Conservation (phyloP, 2,888 invertebrate species). For the Acholoe squamosa region DNA sequence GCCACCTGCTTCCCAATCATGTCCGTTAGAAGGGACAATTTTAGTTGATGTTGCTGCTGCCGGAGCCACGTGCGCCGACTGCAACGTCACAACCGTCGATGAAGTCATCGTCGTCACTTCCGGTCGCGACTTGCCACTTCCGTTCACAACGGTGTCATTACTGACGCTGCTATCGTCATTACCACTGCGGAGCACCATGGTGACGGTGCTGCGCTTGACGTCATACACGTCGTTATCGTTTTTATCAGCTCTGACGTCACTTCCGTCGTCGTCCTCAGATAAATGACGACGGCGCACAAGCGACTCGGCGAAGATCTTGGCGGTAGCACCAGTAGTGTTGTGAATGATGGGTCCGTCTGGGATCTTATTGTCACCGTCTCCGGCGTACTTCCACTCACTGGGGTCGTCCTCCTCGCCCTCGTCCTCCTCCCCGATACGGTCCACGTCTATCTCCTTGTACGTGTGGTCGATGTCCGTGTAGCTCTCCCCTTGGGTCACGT, state of each 20-base stretch:
- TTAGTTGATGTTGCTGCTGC: not conserved
- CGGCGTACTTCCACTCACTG: conserved; percentile 59
- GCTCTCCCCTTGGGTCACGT: conserved; percentile 25
- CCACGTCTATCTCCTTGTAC: conserved; percentile 53
- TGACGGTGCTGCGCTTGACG: conserved; percentile 40
- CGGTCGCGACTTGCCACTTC: not conserved
- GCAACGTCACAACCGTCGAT: not conserved
- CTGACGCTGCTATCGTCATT: not conserved
- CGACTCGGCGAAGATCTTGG: not conserved
- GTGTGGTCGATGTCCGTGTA: conserved; percentile 8
- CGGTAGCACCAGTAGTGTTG: conserved; percentile 23
- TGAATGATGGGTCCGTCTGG: conserved; percentile 36
- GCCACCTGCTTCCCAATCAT: not conserved
- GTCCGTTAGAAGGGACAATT: not conserved
- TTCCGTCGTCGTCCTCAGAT: not conserved
- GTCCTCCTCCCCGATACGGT: conserved; percentile 59
- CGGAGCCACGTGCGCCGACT: not conserved
- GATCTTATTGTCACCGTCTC: conserved; percentile 22
- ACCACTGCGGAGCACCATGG: conserved; percentile 1
- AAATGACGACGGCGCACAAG: not conserved
- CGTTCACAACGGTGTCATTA: not conserved
- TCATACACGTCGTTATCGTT: conserved; percentile 13
- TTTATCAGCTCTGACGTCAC: not conserved
- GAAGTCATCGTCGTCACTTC: conserved; percentile 19
- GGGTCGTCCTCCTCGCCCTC: conserved; percentile 57